Percentiles rank a stretch among this genome's conserved stretches.
Evolutionary conservation across 2,113 vertebrate species (phyloP).

Genomic region (Pomatostomus ruficeps): DNA sequence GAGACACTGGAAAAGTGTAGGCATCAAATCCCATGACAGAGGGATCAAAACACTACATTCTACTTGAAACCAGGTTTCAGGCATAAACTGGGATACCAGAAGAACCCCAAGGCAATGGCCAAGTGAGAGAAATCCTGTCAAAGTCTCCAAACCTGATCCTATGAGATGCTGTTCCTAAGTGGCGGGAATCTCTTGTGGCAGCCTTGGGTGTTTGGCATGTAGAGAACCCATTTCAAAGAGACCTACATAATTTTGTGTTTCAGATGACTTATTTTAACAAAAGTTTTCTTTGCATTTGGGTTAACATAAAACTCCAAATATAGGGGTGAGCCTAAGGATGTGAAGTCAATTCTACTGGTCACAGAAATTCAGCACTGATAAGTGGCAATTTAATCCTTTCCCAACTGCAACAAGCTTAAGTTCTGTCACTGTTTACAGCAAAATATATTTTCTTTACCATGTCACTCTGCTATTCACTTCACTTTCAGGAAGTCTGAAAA

Average conservation of each 20-base stretch:
- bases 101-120: neutral
- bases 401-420: neutral
- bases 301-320: neutral
- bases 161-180: neutral
- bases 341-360: neutral
- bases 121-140: neutral
- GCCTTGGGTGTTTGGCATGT: neutral
- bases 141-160: neutral
- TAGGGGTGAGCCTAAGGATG: neutral
- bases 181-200: neutral
- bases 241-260: neutral
- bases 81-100: neutral
- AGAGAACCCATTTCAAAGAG: neutral
- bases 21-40: neutral
- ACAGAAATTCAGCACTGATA: neutral
- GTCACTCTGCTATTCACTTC: neutral
- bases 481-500: neutral
- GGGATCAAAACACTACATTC: neutral
- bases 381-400: neutral
- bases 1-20: neutral
- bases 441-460: neutral
- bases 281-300: neutral
- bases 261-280: neutral
- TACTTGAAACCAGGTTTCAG: neutral
- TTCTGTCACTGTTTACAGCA: neutral